Evolutionary conservation across 2,113 vertebrate genomes (phyloP), one percentile per base, ranked within the genome.

Genomic region (Vulpes ferrilata): DNA sequence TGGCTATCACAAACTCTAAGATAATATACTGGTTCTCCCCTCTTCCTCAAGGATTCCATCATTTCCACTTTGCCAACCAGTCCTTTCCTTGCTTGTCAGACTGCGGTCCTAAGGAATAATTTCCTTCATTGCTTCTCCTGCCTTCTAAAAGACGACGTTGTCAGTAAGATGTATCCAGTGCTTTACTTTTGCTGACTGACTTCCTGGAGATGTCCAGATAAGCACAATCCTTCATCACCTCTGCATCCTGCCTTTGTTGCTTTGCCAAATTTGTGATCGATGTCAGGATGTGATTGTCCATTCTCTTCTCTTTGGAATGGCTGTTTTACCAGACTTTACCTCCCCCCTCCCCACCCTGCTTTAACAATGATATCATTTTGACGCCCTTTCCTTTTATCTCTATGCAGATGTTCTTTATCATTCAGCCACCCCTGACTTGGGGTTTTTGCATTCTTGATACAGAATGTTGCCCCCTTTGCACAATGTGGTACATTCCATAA

Each of bases 131-230:
- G 32, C 23, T 73, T 96, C 95, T 76, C 64, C 16, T 97, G 43
- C 22, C 64, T 96, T 67, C 38, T 88, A 38, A 90, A 92, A 84
- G 71, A 92, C 90, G 35, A 94, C 81, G 53, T 43, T 92, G 79
- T 80, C 67, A 73, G 57, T n/a, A 55, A 84, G 71, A 84, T 82
- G 20, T 12, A 94, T 65, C 80, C 62, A n/a, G 11, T 48, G 32
- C 32, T 60, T 51, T 87, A n/a, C 65, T 95, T 93, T 92, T 25
- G 79, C 83, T 92, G 67, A 79, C 27, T 23, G 76, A 80, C 90
- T 95, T 97, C 74, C 64, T 76, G 74, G 57, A 96, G 74, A 76
- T 92, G 48, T 92, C 32, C 43, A 90, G 67, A 95, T 69, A 84
- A 92, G 67, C 38, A 64, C 13, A 51, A 55, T 81, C 38, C 23